phyloP scores from a whole-genome alignment of 2,888 invertebrate species.

The Mesopsocus fuscifrons region DNA sequence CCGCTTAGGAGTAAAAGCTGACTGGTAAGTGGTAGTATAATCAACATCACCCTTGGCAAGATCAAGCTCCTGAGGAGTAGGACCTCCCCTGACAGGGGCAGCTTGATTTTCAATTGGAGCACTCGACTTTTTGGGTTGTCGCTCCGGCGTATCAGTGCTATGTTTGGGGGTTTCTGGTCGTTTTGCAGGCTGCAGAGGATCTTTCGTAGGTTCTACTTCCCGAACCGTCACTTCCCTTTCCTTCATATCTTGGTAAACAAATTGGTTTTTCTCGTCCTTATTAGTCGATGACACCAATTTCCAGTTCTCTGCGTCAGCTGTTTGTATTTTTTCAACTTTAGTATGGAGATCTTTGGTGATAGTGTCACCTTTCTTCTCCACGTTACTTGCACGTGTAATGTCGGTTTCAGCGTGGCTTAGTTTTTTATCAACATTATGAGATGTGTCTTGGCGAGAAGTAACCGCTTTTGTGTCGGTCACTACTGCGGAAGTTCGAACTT shows the following conservation, averaged over 20 bases:
- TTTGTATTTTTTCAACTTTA: too few relatives aligned
- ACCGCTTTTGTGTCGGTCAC: too few relatives aligned
- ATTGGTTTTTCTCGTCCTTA: constrained; percentile 10
- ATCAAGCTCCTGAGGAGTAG: constrained; percentile 10
- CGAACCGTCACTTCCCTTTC: not conserved
- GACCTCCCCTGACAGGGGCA: constrained; percentile 15
- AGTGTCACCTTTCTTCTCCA: too few relatives aligned
- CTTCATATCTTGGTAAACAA: constrained; percentile 10
- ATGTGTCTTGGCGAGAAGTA: too few relatives aligned
- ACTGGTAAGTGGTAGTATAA: constrained; percentile 40
- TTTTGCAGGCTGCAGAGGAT: constrained; percentile 7
- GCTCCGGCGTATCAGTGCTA: constrained; percentile 14
- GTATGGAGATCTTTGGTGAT: too few relatives aligned
- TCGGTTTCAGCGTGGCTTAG: too few relatives aligned
- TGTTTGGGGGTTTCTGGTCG: constrained; percentile 12
- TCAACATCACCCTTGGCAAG: constrained; percentile 20
- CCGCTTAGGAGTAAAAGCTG: constrained; percentile 33
- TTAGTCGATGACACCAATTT: not conserved
- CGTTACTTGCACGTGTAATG: too few relatives aligned
- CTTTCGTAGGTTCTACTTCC: constrained; percentile 1
- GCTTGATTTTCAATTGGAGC: constrained; percentile 14
- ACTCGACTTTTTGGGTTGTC: too few relatives aligned
- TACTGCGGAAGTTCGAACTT: too few relatives aligned
- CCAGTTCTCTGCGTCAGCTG: not conserved
- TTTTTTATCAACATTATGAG: too few relatives aligned